Conservation (phyloP, 2,797 vertebrate species). For the Dryobates pubescens region DNA sequence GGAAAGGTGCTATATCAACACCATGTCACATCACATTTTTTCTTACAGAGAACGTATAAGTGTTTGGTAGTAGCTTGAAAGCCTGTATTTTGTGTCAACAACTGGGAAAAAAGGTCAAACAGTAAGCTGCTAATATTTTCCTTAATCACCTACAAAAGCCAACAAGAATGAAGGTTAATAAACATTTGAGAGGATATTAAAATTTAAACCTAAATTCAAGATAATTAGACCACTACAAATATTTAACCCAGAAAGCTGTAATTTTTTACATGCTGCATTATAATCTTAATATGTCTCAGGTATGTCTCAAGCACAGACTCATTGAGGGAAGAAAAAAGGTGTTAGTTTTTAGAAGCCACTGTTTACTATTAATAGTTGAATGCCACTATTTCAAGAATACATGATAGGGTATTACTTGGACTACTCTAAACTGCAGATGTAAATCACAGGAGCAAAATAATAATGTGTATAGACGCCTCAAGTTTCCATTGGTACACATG, state of each 20-base stretch:
- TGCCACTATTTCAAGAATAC: background rate
- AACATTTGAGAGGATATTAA: background rate
- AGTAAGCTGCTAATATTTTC: background rate
- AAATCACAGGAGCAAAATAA: background rate
- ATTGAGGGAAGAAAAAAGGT: background rate
- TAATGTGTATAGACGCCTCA: background rate
- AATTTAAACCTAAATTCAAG: background rate
- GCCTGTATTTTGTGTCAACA: background rate
- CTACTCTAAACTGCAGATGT: background rate
- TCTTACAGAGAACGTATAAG: background rate
- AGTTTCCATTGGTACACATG: background rate
- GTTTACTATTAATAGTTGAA: background rate
- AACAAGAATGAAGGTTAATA: background rate
- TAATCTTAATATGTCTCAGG: background rate
- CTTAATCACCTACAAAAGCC: background rate
- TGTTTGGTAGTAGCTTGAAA: background rate
- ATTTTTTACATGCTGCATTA: background rate
- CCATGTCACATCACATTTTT: background rate
- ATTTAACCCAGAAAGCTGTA: background rate
- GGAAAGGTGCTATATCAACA: conserved; percentile 29
- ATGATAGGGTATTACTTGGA: background rate
- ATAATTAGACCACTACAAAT: background rate
- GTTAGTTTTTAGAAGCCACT: background rate
- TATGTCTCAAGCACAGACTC: background rate
- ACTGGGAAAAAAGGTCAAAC: background rate